These are phyloP conservation scores for Suncus etruscus DNA, from an alignment of 2,113 vertebrate species.

Conservation along the genomic window DNA sequence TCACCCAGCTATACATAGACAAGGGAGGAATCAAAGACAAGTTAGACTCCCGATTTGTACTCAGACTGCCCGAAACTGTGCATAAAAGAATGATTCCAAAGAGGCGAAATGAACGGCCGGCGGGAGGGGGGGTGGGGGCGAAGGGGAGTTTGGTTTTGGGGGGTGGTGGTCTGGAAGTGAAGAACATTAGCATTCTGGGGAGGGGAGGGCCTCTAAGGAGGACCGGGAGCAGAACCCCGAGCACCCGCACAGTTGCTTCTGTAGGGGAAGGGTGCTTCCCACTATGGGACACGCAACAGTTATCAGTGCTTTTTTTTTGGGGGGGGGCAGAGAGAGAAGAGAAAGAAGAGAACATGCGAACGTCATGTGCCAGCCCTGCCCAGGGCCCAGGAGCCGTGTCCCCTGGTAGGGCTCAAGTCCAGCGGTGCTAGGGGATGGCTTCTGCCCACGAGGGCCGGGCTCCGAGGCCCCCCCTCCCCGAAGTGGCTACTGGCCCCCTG, in stretches of 20 bases:
- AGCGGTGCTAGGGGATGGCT: slow-evolving; percentile 77
- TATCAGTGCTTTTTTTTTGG: slow-evolving; percentile 88
- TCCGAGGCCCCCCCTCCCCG: not conserved
- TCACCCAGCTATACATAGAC: slow-evolving; percentile 92
- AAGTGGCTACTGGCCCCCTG: slow-evolving; percentile 80
- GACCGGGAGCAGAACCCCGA: slow-evolving; percentile 77
- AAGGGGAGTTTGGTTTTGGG: too few relatives aligned
- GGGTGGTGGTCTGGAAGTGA: slow-evolving; percentile 74
- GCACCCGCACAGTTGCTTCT: slow-evolving; percentile 78
- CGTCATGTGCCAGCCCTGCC: slow-evolving; percentile 33
- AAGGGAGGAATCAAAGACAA: slow-evolving; percentile 91
- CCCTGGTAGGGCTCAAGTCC: slow-evolving; percentile 76
- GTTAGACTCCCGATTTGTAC: slow-evolving; percentile 90
- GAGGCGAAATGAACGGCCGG: slow-evolving; percentile 79
- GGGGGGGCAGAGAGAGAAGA: not conserved
- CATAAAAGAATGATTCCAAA: slow-evolving; percentile 82
- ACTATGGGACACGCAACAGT: slow-evolving; percentile 75
- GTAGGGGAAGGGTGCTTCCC: slow-evolving; percentile 84
- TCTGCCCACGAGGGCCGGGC: not conserved
- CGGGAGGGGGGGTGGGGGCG: too few relatives aligned
- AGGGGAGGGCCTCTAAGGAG: slow-evolving; percentile 70
- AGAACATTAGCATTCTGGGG: slow-evolving; percentile 85
- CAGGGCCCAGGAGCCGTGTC: slow-evolving; percentile 53
- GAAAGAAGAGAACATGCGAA: too few relatives aligned
- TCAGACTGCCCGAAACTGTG: slow-evolving; percentile 87